Percentiles rank a stretch among this genome's conserved stretches.
Conservation (phyloP, 2,797 vertebrate genomes). For the Astyanax mexicanus region DNA sequence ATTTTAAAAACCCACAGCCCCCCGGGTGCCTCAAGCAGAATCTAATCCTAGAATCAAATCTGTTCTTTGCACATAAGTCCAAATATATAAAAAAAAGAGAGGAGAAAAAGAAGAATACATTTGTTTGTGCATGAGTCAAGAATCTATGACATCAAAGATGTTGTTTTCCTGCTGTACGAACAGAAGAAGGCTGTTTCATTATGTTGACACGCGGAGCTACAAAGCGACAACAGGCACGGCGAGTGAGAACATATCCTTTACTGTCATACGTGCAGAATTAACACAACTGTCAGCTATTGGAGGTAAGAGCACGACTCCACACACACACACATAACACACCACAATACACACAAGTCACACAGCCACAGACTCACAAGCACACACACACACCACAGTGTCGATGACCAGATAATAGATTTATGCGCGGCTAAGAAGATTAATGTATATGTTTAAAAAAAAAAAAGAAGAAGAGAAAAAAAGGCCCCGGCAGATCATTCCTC, state of each 20-base stretch:
- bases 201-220: conserved; percentile 2
- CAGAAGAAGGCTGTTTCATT: conserved; percentile 7
- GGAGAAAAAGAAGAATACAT: conserved; percentile 16
- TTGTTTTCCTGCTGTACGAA: conserved; percentile 7
- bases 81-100: too few relatives aligned
- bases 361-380: conserved; percentile 27
- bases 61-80: conserved; percentile 43
- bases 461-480: too few relatives aligned
- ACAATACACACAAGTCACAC: conserved; percentile 6
- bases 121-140: conserved; percentile 32
- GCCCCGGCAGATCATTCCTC: conserved; percentile 73
- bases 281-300: conserved; percentile 22
- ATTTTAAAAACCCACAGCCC: conserved; percentile 46
- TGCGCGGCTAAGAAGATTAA: conserved; percentile 78
- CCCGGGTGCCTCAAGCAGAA: conserved; percentile 27
- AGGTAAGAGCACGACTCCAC: conserved; percentile 19
- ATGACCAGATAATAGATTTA: conserved; percentile 81
- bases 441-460: conserved; percentile 70
- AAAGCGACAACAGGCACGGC: neutral
- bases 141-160: conserved; percentile 23
- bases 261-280: conserved; percentile 28
- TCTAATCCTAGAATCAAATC: conserved; percentile 45
- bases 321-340: neutral
- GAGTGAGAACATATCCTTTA: neutral
- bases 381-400: conserved; percentile 35